Evolutionary conservation across 2,888 invertebrate genomes (phyloP), one percentile per base, ranked within the genome.

Genomic region (Osedax fenrisi): DNA sequence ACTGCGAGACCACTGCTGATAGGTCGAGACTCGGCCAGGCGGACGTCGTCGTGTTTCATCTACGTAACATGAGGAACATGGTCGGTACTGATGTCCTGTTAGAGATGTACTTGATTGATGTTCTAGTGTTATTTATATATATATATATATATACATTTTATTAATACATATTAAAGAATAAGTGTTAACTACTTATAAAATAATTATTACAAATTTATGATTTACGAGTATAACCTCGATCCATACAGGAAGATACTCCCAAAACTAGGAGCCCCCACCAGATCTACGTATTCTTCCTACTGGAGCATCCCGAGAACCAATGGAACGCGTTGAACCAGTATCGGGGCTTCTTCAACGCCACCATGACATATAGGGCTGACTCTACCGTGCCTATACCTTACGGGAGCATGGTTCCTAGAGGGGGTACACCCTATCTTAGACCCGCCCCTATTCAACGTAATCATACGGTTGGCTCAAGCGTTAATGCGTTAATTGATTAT

Each of bases 321-420:
- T 75, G 68, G 75, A 62, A 76, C 24, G 68, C 72, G 13, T 27
- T 76, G 5, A 25, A 23, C n/a, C 3, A n/a, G 2, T 75, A 64
- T 27, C 25, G n/a, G 13, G 69, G 64, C 1, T 64, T 71, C 27
- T 79, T 80, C 73, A 80, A 80, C 76, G 78, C 78, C 78, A 79
- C 80, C 0, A 76, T 78, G 77, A 78, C 80, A 2, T 80, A 79
- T 67, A 69, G 79, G 24, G 61, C 61, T 0, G 80, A 79, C 67
- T 76, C 80, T 1, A 80, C 80, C 72, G 75, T 80, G 5, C 76
- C 75, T 2, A 26, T 76, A 13, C 78, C 76, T 2, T 79, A 78
- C 56, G 78, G 78, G 0, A 73, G 74, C 25, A 21, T 66, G 72
- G 21, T 17, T 41, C 41, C 41, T 41, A 41, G n/a, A n/a, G n/a